phyloP scores from a whole-genome alignment of 2,113 vertebrate genomes.

The Acrocephalus kingi region DNA sequence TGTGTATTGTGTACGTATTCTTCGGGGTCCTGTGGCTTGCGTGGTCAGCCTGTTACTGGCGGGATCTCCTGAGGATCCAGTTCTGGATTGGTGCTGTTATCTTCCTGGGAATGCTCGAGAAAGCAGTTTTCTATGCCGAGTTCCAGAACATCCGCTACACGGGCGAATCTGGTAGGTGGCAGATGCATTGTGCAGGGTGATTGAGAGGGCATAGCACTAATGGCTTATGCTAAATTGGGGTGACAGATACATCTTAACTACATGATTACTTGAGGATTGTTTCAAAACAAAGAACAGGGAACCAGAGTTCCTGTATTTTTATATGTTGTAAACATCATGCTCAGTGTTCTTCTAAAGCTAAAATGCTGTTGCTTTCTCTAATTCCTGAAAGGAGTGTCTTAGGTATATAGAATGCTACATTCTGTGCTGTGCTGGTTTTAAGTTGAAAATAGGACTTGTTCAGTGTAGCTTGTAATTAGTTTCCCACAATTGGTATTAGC shows the following conservation, averaged over 20 bases:
- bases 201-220: neutral
- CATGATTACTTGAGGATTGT: neutral
- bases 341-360: neutral
- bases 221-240: neutral
- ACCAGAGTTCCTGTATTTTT: neutral
- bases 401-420: neutral
- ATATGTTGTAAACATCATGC: neutral
- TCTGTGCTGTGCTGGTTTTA: neutral
- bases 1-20: slow-evolving; percentile 94
- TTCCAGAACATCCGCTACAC: slow-evolving; percentile 92
- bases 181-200: neutral
- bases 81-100: slow-evolving; percentile 96
- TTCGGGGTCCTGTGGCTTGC: slow-evolving; percentile 92
- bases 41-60: slow-evolving; percentile 93
- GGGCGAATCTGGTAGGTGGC: slow-evolving; percentile 85
- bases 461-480: neutral
- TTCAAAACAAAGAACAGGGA: neutral
- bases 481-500: neutral
- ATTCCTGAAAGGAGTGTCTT: neutral
- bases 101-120: slow-evolving; percentile 93
- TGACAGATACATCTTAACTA: neutral
- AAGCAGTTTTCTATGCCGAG: slow-evolving; percentile 95
- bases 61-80: slow-evolving; percentile 91
- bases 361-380: neutral
- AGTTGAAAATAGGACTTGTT: neutral